Evolutionary conservation across 1,140 invertebrate genomes (phyloP).

Genomic region (Bicyclus anynana): DNA sequence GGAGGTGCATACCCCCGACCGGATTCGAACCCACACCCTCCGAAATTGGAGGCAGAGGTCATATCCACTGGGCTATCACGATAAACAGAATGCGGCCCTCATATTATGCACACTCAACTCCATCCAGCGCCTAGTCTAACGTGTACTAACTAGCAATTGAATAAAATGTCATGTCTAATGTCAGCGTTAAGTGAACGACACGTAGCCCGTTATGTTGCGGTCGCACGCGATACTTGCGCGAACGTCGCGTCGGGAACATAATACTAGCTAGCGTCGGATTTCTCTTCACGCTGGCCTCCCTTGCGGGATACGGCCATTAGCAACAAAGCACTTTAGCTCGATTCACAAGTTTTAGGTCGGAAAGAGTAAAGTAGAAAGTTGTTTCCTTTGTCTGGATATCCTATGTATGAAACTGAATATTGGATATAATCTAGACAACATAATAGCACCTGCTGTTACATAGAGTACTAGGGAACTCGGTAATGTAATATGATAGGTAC

Average conservation of each 20-base stretch:
- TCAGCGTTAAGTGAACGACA: conserved; percentile 18
- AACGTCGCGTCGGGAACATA: conserved; percentile 17
- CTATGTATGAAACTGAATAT: background rate
- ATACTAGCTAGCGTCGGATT: conserved; percentile 20
- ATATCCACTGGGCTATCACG: no score
- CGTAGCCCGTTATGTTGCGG: conserved; percentile 45
- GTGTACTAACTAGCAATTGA: background rate
- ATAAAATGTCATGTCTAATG: background rate
- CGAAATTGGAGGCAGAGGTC: no score
- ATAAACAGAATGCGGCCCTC: no score
- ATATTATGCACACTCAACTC: no score
- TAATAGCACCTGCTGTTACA: background rate
- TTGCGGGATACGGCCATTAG: conserved; percentile 24
- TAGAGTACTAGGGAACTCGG: background rate
- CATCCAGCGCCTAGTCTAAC: no score
- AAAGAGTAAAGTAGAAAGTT: conserved; percentile 5
- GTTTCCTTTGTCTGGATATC: conserved; percentile 1
- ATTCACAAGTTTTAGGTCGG: conserved; percentile 19
- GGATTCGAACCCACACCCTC: no score
- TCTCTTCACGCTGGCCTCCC: conserved; percentile 18
- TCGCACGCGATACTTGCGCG: conserved; percentile 41
- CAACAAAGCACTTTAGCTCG: conserved; percentile 23
- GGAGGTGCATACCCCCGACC: no score
- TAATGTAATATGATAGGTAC: no score
- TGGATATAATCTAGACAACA: background rate